Evolutionary conservation across 2,888 invertebrate genomes (phyloP).

Genomic region (Glyphotaelius pellucidus): DNA sequence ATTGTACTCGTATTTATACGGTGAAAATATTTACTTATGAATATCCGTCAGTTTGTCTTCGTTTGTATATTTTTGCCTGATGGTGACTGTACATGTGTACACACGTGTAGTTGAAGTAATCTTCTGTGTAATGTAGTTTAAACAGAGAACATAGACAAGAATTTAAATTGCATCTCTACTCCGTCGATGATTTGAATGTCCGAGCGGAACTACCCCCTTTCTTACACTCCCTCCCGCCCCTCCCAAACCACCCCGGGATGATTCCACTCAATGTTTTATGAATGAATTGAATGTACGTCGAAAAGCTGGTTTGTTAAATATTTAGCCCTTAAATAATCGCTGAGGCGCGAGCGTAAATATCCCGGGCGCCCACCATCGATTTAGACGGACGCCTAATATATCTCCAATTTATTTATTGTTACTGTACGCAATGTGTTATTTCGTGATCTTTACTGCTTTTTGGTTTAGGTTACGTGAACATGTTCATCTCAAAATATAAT

Average conservation of each 20-base stretch:
- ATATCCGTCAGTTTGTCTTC: background rate
- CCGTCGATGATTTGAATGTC: conserved; percentile 16
- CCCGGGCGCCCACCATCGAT: conserved; percentile 53
- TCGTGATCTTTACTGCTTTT: background rate
- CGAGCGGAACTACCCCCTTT: background rate
- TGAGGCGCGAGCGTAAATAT: conserved; percentile 59
- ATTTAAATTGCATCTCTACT: background rate
- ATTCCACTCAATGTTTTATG: conserved; percentile 60
- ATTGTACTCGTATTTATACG: too few species aligned
- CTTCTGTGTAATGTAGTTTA: background rate
- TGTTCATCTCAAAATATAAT: background rate
- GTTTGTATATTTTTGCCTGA: background rate
- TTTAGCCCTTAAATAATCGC: conserved; percentile 61
- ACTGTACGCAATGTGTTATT: background rate
- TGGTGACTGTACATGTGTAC: background rate
- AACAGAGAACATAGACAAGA: background rate
- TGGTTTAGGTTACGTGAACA: background rate
- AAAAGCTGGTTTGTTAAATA: conserved; percentile 64
- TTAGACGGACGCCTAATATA: conserved; percentile 19
- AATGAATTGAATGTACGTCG: conserved; percentile 62
- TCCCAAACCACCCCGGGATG: conserved; percentile 12
- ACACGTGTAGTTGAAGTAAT: background rate
- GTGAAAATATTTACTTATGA: background rate
- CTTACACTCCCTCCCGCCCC: background rate
- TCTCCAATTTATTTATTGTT: conserved; percentile 43